Evolutionary conservation across 2,113 vertebrate genomes (phyloP).

Genomic region (Corapipo altera): DNA sequence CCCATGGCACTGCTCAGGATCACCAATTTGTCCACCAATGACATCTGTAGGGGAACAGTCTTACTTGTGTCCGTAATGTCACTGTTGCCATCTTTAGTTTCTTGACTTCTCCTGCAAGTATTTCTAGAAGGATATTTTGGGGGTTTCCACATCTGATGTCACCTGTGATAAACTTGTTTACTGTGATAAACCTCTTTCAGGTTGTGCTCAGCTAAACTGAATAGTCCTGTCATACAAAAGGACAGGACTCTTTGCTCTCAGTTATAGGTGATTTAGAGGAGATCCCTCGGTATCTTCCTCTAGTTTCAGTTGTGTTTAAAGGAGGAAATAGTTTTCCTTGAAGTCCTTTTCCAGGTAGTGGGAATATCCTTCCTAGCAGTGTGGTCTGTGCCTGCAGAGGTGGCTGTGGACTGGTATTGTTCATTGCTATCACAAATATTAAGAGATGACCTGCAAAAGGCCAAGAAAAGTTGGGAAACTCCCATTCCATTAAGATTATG

Average conservation of each 20-base stretch:
- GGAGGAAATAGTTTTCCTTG: neutral
- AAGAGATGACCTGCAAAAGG: neutral
- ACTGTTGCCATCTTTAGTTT: neutral
- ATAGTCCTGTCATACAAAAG: neutral
- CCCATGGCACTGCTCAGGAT: neutral
- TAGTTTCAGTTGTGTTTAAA: neutral
- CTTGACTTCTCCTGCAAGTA: neutral
- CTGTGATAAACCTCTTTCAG: neutral
- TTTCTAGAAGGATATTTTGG: neutral
- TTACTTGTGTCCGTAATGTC: neutral
- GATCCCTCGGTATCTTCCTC: neutral
- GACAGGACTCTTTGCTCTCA: neutral
- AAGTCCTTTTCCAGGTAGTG: neutral
- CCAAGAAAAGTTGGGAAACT: neutral
- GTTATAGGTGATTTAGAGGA: neutral
- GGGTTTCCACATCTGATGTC: neutral
- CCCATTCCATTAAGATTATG: neutral
- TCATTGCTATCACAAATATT: neutral
- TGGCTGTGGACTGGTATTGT: rapidly evolving
- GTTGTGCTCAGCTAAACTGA: neutral
- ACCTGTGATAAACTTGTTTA: too few species aligned
- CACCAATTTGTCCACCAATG: neutral
- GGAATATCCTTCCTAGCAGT: neutral
- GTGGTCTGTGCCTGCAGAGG: neutral
- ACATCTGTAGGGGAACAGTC: neutral